Percentiles rank a stretch among this genome's conserved stretches.
Conservation (phyloP, 2,113 vertebrate species). For the Ia io region DNA sequence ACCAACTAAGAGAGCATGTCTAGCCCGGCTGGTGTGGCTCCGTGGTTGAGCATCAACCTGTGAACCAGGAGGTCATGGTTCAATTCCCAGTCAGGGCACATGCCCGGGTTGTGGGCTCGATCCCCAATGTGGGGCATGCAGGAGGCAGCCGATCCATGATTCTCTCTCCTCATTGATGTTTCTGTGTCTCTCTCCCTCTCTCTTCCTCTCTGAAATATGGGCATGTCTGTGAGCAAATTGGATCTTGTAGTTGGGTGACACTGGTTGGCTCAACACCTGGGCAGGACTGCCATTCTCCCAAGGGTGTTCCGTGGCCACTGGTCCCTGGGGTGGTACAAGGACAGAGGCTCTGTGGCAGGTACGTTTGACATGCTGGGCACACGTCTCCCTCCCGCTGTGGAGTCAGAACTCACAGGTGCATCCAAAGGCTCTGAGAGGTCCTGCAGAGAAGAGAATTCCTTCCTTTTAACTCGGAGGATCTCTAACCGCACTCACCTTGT, state of each 20-base stretch:
- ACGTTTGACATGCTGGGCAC: accelerated
- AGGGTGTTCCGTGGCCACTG: too few relatives aligned
- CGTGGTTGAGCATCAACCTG: too few relatives aligned
- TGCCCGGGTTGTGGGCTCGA: too few relatives aligned
- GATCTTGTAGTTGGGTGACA: background rate
- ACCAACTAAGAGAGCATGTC: background rate
- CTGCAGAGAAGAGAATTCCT: background rate
- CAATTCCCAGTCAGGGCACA: too few relatives aligned
- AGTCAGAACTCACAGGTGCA: background rate
- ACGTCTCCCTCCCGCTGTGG: accelerated
- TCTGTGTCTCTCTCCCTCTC: too few relatives aligned
- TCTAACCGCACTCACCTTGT: too few relatives aligned
- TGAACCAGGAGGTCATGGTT: too few relatives aligned
- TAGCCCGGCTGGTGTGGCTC: too few relatives aligned
- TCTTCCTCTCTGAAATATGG: too few relatives aligned
- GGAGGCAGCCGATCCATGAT: too few relatives aligned
- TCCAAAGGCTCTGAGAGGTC: background rate
- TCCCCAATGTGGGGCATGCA: too few relatives aligned
- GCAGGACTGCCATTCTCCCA: background rate
- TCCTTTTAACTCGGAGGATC: background rate
- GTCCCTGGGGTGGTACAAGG: background rate
- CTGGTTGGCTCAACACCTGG: background rate
- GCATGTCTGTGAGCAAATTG: background rate
- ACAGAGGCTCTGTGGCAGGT: background rate
- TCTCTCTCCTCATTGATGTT: too few relatives aligned